Evolutionary conservation across 2,797 vertebrate genomes (phyloP), one percentile per base, ranked within the genome.

Genomic region (Ctenopoma kingsleyae): DNA sequence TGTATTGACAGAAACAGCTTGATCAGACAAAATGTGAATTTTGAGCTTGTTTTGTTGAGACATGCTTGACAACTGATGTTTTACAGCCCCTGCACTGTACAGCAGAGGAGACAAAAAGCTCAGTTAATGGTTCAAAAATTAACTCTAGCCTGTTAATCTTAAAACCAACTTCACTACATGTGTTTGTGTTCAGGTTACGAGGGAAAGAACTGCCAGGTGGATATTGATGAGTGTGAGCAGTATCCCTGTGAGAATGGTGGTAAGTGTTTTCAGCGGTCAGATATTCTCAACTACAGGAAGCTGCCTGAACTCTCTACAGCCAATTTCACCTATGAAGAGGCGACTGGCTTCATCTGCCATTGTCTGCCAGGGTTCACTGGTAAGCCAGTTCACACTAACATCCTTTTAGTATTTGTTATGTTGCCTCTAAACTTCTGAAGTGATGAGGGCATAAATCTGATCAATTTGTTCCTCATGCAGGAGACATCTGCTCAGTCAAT

Each of bases 341-440:
- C 98, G 0, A 93, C 92, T 0, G 98, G 98, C 0, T 98, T 96
- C 85, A 77, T 97, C 78, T 99, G 98, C 70, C 90, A 25, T 35
- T 99, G 98, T 76, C 90, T 72, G 23, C 81, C 93, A 0, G 98
- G 98, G 60, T 99, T 98, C 64, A 87, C 90, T 44, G 98, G 98
- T 98, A 80, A 95, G 90, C 5, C 13, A 13, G 10, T 38, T 41
- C 15, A 30, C 7, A 17, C 3, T 4, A 46, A 36, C 54, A 35
- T 1, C 25, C 16, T 57, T 46, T 2, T 32, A 7, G 23, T 55
- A 27, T 3, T 48, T 60, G 2, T 9, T 12, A 23, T 22, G 30
- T 15, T 40, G 9, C 7, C 25, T 47, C 13, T 16, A 44, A 25
- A 49, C 10, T 6, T 44, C 10, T 4, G 16, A 48, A 35, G 38